Base-by-base conservation (phyloP, 1,140 invertebrate genomes). In the Belonocnema kinseyi region DNA sequence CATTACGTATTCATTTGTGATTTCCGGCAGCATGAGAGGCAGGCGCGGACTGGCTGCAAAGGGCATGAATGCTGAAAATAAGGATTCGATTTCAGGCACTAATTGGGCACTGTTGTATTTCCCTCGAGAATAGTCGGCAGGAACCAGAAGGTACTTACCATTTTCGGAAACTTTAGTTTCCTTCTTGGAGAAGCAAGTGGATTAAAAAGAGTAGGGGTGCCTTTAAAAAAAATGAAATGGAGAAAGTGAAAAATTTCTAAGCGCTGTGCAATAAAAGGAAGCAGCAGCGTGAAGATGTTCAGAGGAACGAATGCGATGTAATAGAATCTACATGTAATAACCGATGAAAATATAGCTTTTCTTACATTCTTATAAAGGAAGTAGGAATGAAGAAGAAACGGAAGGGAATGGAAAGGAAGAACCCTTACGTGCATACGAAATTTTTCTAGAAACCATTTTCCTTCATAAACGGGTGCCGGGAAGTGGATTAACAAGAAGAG, bases 1-100 rank as follows among this genome's bases (percentile, higher is more conserved):
- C 85, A 90, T 90, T 90, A 90, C 85, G 82, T 90, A 91, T 90
- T 89, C 88, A 90, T 89, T 90, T 85, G 85, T 85, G 84, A 90
- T 89, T 90, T 88, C 71, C 56, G 33, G 56, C 50, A 40, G 21
- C 56, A 50, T 72, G 74, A 51, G 78, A 52, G 73, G 8, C 71
- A 56, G 75, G 73, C 50, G 58, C 1, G 73, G 73, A 77, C n/a
- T 74, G 58, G 76, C 77, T 53, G 72, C 76, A 78, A 75, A 73
- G 73, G 74, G 80, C 75, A 80, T 75, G 75, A 84, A 81, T 82
- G 72, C 80, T 79, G 82, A 79, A 87, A 90, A 90, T 89, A 90
- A 91, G 87, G 90, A 89, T 89, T 84, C 88, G 87, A 91, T 90
- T 88, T 77, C 76, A 74, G 80, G 86, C 84, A 91, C 90, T 90